These are phyloP conservation scores for Nettapus auritus DNA, from an alignment of 2,113 vertebrate genomes.

Conservation along the genomic window DNA sequence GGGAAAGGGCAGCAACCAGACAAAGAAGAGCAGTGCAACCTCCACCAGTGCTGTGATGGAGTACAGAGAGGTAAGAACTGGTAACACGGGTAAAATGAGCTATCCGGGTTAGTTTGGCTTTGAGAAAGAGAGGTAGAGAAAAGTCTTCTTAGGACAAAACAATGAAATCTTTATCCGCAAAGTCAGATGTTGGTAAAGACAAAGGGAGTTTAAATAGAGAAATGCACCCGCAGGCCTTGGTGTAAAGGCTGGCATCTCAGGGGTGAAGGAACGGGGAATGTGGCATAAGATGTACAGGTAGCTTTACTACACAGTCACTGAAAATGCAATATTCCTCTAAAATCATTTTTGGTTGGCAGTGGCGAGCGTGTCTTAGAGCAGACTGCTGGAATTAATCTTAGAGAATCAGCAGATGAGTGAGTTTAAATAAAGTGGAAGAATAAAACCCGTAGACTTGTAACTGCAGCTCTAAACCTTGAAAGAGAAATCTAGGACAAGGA, in stretches of 20 bases:
- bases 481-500: not conserved
- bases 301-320: rapidly evolving
- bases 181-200: not conserved
- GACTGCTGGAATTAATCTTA: not conserved
- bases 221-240: not conserved
- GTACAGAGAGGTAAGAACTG: not conserved
- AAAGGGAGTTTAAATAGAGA: not conserved
- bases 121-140: not conserved
- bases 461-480: not conserved
- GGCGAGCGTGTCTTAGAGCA: rapidly evolving
- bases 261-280: not conserved
- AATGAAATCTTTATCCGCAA: not conserved
- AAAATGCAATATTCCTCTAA: rapidly evolving
- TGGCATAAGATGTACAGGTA: rapidly evolving
- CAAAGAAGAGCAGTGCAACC: not conserved
- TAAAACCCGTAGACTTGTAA: not conserved
- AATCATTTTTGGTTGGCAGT: not conserved
- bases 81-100: not conserved
- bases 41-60: rapidly evolving
- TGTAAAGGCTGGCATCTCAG: rapidly evolving
- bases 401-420: not conserved
- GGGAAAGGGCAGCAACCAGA: too few species aligned
- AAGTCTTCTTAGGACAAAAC: not conserved
- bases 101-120: not conserved
- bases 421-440: not conserved